These are phyloP conservation scores for Drosophila baimaii DNA, from an alignment of 1,140 invertebrate genomes.

Conservation along the genomic window DNA sequence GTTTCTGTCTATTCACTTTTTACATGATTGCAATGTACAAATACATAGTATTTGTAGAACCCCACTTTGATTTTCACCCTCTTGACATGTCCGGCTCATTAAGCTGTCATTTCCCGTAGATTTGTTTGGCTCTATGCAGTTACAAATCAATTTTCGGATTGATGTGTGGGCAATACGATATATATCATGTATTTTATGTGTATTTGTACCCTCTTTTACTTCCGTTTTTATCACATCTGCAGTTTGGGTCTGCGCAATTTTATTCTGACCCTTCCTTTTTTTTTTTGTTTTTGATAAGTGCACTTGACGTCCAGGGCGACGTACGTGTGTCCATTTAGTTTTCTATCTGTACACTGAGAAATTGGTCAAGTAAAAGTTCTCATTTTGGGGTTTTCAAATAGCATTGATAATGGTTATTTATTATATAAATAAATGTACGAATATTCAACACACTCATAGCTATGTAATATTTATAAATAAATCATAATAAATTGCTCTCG, in stretches of 20 bases:
- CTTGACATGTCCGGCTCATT: conserved; percentile 24
- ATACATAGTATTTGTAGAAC: too few relatives aligned
- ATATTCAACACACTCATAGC: too few relatives aligned
- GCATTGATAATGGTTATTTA: fast-evolving
- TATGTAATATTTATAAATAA: background rate
- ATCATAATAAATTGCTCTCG: too few relatives aligned
- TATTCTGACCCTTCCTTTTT: conserved; percentile 21
- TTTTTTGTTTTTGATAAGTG: conserved; percentile 53
- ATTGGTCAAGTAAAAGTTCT: background rate
- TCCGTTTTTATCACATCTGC: conserved; percentile 8
- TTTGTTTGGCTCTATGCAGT: conserved; percentile 31
- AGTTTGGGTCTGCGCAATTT: conserved; percentile 19
- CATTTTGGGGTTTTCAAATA: background rate
- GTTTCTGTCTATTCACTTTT: background rate
- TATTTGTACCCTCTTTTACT: conserved; percentile 3
- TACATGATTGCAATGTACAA: background rate
- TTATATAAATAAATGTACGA: background rate
- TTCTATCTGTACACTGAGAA: background rate
- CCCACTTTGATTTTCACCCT: conserved; percentile 3
- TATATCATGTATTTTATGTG: conserved; percentile 25
- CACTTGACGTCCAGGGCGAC: conserved; percentile 46
- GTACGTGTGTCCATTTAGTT: conserved; percentile 56
- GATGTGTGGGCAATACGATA: conserved; percentile 7
- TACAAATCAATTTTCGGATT: conserved; percentile 36
- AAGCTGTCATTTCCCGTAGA: conserved; percentile 21